A percentile compares a stretch with the other conserved stretches of the same genome.
These are phyloP conservation scores for Halcyon badia DNA, from an alignment of 2,797 vertebrate genomes.

Conservation along the genomic window DNA sequence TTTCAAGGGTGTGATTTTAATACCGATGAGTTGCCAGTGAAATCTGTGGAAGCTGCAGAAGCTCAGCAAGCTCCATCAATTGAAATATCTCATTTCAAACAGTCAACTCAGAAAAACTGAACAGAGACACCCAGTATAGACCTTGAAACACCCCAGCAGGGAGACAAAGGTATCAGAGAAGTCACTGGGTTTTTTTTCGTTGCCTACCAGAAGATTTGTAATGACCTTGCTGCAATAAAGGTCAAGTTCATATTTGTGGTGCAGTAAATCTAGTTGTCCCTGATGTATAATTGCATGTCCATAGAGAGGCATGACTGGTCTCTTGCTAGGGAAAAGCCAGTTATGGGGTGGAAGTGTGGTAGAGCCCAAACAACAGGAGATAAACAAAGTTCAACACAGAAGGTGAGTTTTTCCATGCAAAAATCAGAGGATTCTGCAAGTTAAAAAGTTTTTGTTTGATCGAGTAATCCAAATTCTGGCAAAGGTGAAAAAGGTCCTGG, in stretches of 20 bases:
- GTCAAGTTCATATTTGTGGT: background rate
- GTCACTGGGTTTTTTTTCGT: background rate
- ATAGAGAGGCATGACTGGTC: background rate
- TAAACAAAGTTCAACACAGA: background rate
- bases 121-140: background rate
- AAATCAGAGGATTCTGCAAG: background rate
- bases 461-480: background rate
- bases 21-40: background rate
- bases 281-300: background rate
- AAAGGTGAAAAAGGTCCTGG: background rate
- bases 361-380: background rate
- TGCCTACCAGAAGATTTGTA: background rate
- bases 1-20: background rate
- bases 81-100: background rate
- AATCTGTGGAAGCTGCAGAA: background rate
- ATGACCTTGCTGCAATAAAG: background rate
- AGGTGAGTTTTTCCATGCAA: background rate
- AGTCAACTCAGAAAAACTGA: background rate
- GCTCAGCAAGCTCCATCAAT: background rate
- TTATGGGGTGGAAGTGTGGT: background rate
- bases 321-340: background rate
- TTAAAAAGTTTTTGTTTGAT: background rate
- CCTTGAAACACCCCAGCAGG: background rate
- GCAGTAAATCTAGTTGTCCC: slow-evolving; percentile 1
- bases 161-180: background rate